Conservation (phyloP, 2,888 invertebrate species). For the Tinea trinotella region DNA sequence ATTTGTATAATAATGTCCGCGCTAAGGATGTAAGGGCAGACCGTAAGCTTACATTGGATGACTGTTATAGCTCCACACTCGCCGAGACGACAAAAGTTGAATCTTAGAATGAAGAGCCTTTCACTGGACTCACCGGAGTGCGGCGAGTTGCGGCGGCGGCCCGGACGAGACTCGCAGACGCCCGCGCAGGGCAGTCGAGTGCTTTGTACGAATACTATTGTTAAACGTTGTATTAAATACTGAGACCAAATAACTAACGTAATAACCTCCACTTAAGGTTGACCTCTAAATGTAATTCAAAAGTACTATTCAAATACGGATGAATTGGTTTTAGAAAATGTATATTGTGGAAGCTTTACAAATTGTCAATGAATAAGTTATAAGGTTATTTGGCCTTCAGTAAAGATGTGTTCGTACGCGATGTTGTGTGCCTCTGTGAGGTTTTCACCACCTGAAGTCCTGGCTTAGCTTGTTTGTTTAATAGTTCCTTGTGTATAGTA, state of each 20-base stretch:
- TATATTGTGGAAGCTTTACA: neutral
- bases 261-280: too few relatives aligned
- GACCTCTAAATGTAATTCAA: too few relatives aligned
- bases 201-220: conserved; percentile 69
- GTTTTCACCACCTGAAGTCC: conserved; percentile 42
- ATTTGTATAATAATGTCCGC: neutral
- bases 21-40: conserved; percentile 5
- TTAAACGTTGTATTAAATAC: conserved; percentile 26
- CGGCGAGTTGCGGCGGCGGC: conserved; percentile 83
- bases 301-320: too few relatives aligned
- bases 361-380: neutral
- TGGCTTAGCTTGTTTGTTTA: conserved; percentile 53
- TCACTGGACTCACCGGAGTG: conserved; percentile 97
- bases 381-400: conserved; percentile 50
- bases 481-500: conserved; percentile 32
- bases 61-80: conserved; percentile 91
- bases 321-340: too few relatives aligned
- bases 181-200: conserved; percentile 73
- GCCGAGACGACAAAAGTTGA: conserved; percentile 95
- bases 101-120: conserved; percentile 97
- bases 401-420: conserved; percentile 36
- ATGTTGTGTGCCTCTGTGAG: conserved; percentile 43
- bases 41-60: conserved; percentile 43
- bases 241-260: conserved; percentile 18
- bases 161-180: conserved; percentile 46